Evolutionary conservation across 2,113 vertebrate genomes (phyloP).

Genomic region (Mixornis gularis): DNA sequence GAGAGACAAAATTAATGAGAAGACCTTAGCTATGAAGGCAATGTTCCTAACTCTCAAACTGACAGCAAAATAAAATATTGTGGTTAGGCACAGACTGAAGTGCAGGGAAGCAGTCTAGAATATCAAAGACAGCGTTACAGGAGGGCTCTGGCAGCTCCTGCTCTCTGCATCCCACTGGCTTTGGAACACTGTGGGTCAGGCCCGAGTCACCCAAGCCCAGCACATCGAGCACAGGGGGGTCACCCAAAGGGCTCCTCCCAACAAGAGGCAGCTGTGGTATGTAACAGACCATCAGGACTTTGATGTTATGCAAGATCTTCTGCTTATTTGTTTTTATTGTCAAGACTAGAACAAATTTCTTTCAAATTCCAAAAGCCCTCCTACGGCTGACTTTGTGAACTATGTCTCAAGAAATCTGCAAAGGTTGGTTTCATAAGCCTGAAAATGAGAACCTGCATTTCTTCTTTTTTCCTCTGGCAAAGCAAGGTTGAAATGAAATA

Average conservation of each 20-base stretch:
- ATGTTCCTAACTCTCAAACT: background rate
- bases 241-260: background rate
- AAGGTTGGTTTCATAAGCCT: background rate
- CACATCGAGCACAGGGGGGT: fast-evolving
- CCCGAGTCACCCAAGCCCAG: background rate
- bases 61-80: background rate
- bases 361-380: background rate
- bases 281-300: background rate
- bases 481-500: background rate
- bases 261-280: background rate
- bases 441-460: background rate
- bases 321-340: background rate
- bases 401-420: background rate
- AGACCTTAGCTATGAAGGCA: background rate
- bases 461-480: background rate
- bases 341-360: background rate
- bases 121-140: background rate
- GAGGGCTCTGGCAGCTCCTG: background rate
- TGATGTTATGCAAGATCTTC: background rate
- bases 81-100: background rate
- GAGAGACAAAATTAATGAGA: background rate
- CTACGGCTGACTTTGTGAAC: background rate
- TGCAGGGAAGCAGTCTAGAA: background rate
- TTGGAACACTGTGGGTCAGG: background rate
- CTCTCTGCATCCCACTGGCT: background rate